Evolutionary conservation across 2,797 vertebrate genomes (phyloP).

Genomic region (Myotis pilosus): DNA sequence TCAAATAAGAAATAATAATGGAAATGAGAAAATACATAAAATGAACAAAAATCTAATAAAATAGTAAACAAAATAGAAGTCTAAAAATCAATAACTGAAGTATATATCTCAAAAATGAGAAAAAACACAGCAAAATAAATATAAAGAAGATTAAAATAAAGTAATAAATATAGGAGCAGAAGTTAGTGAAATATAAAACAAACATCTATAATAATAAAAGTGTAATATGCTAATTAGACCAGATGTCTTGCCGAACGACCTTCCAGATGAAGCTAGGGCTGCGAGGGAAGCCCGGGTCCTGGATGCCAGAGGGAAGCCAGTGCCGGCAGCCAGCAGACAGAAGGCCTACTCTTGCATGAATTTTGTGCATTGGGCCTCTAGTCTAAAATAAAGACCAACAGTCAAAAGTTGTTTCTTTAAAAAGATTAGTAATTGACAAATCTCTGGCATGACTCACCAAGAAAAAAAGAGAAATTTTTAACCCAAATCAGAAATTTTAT

Average conservation of each 20-base stretch:
- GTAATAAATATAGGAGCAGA: background rate
- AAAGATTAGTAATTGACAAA: background rate
- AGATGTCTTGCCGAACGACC: no score
- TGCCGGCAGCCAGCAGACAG: no score
- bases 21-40: conserved; percentile 1
- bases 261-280: no score
- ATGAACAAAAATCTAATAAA: background rate
- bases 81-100: background rate
- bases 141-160: background rate
- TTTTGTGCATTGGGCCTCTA: no score
- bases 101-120: background rate
- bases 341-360: no score
- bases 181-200: background rate
- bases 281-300: no score
- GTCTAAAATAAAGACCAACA: background rate
- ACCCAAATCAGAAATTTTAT: background rate
- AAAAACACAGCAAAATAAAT: background rate
- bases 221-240: no score
- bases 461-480: background rate
- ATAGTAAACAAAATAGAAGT: background rate
- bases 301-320: no score
- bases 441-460: background rate
- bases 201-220: background rate
- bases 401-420: background rate
- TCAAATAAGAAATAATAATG: conserved; percentile 19